phyloP scores from a whole-genome alignment of 2,113 vertebrate genomes.

The Chauna torquata region DNA sequence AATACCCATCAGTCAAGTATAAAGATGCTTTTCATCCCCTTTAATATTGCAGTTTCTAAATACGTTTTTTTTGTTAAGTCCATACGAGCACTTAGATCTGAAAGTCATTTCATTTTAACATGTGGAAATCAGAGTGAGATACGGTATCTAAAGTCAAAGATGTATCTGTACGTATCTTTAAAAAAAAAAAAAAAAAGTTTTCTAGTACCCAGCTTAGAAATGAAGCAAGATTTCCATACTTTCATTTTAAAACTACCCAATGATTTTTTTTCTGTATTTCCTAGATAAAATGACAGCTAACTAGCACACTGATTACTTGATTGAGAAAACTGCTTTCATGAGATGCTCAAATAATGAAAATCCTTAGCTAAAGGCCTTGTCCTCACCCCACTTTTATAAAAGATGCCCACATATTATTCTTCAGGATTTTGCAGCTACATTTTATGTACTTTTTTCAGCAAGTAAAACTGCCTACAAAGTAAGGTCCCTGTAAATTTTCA shows the following conservation, averaged over 20 bases:
- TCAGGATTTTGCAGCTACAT: not conserved
- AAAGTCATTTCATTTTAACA: not conserved
- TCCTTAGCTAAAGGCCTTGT: not conserved
- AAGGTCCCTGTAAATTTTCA: not conserved
- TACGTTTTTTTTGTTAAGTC: rapidly evolving
- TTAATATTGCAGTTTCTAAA: not conserved
- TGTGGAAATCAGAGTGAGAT: not conserved
- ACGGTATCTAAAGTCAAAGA: not conserved
- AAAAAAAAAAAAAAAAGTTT: not conserved
- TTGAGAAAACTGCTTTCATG: not conserved
- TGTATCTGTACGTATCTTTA: not conserved
- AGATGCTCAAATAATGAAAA: not conserved
- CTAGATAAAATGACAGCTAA: not conserved
- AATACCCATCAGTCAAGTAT: not conserved
- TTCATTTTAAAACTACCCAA: not conserved
- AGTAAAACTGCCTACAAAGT: not conserved
- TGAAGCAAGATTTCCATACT: not conserved
- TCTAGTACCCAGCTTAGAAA: not conserved
- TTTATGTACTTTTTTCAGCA: not conserved
- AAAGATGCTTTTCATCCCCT: not conserved
- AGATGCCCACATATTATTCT: not conserved
- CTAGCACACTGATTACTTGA: not conserved
- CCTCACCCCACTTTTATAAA: not conserved
- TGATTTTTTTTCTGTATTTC: not conserved
- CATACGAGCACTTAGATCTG: not conserved